Conservation (phyloP, 2,113 vertebrate genomes). For the Upupa epops region DNA sequence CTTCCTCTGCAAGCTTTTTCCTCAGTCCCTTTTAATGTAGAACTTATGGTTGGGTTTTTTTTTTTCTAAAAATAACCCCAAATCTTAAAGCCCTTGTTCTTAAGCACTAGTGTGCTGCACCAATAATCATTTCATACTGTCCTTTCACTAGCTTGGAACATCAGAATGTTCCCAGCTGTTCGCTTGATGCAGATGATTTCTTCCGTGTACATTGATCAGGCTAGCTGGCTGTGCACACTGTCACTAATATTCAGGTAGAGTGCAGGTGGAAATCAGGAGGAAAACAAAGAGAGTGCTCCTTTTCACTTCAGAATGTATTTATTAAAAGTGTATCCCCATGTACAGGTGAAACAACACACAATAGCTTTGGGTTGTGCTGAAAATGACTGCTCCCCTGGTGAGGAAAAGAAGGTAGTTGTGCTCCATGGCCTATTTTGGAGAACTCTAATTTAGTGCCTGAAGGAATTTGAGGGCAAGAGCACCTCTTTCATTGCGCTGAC, state of each 20-base stretch:
- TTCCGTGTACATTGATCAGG: not conserved
- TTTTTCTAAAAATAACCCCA: not conserved
- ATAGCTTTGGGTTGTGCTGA: not conserved
- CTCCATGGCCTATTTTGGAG: constrained; percentile 40
- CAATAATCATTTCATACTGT: not conserved
- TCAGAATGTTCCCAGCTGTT: not conserved
- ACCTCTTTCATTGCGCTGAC: constrained; percentile 35
- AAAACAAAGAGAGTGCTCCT: not conserved
- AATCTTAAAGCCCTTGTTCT: not conserved
- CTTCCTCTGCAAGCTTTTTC: not conserved
- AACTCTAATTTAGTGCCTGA: constrained; percentile 19
- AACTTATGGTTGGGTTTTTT: not conserved
- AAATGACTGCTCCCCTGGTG: not conserved
- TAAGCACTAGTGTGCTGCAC: not conserved
- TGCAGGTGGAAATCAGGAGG: not conserved
- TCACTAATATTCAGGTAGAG: not conserved
- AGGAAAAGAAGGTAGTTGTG: not conserved
- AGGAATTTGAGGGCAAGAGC: constrained; percentile 26
- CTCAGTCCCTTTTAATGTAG: not conserved
- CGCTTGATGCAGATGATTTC: not conserved
- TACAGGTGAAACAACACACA: not conserved
- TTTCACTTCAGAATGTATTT: constrained; percentile 5
- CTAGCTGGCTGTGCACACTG: not conserved
- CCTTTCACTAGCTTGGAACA: not conserved
- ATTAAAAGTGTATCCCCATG: not conserved